Evolutionary conservation across 92 coral and sea anemone genomes (phyloP), one percentile per base, ranked within the genome.

Genomic region (Hydrozoanthus gracilis): DNA sequence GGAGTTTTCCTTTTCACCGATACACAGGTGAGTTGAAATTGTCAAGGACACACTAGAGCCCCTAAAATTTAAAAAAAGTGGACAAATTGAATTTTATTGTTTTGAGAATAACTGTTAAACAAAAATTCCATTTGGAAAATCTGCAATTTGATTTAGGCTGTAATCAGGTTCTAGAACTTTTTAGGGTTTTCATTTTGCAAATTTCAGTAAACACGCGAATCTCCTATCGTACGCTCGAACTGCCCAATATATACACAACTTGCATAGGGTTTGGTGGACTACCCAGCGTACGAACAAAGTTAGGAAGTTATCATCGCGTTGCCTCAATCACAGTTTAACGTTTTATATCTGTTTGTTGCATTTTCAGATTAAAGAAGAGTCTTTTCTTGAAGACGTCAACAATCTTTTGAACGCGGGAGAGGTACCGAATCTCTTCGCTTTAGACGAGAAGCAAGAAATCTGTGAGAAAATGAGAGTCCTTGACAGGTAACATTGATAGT

Each of bases 371-470:
- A 97, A 97, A 90, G 99, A 97, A 58, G 99, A 97, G 82, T 97
- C 99, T 10, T 97, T 97, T 86, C 66, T 97, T 78, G 99, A 97
- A 87, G 99, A 97, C 83, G 96, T 97, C 65, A 97, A 95, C 89
- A 97, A 97, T 72, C 83, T 97, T 85, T 80, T 97, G 90, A 97
- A 97, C 61, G 99, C 99, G 16, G 99, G 99, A 49, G 99, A 97
- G 86, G 99, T 97, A 7, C 99, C 99, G 3, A 97, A 97, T 77
- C 83, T 97, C 90, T 97, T 97, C 73, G 88, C 99, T 51, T 80
- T 97, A 77, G 99, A 97, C 80, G 99, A 97, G 87, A 97, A 97
- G 65, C 99, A 97, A 65, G 99, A 97, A 77, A 97, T 97, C 72
- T 97, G 99, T 80, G 99, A 97, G 83, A 97, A 97, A 83, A 97